Evolutionary conservation across 2,888 invertebrate genomes (phyloP), one percentile per base, ranked within the genome.

Genomic region (Eudemis profundana): DNA sequence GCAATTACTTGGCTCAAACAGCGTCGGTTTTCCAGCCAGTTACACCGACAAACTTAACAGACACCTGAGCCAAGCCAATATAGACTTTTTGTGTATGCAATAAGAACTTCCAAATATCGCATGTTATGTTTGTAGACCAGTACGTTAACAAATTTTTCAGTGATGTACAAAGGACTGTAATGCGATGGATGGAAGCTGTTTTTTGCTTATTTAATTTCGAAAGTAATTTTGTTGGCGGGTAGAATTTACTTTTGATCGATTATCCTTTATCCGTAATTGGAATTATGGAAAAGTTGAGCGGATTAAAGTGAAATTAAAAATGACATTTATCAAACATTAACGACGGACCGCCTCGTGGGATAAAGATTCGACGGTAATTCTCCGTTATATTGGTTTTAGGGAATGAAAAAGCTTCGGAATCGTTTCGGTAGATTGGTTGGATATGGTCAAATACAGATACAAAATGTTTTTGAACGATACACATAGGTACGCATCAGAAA

Each of bases 241-340:
- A 33, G 38, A 60, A 51, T 65, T 65, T 51, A 46, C 59, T 60
- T 51, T 53, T 65, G 53, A 65, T 65, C 60, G 65, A 65, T 65
- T 40, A 59, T 53, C 46, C 50, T 59, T 65, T 53, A 46, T 29
- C 21, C 51, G 47, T 59, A 60, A 60, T 60, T 65, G 59, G 42
- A 65, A 60, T 53, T 60, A 44, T 44, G 57, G 38, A 51, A 38
- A 59, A 47, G 27, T 59, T 59, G 19, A 47, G 14, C 21, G 47
- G 47, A 21, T 59, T 36, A 47, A 21, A 23, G 17, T 46, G 47
- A 47, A 47, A 47, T 47, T 36, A 33, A 15, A 59, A 59, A 47
- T 14, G 19, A n/a, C 46, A 54, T 54, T 42, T 12, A 7, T 27
- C 15, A n/a, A n/a, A 40, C 44, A 44, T 54, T 54, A 19, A 44